Conservation (phyloP, 2,113 vertebrate species). For the Trematomus loennbergii region DNA sequence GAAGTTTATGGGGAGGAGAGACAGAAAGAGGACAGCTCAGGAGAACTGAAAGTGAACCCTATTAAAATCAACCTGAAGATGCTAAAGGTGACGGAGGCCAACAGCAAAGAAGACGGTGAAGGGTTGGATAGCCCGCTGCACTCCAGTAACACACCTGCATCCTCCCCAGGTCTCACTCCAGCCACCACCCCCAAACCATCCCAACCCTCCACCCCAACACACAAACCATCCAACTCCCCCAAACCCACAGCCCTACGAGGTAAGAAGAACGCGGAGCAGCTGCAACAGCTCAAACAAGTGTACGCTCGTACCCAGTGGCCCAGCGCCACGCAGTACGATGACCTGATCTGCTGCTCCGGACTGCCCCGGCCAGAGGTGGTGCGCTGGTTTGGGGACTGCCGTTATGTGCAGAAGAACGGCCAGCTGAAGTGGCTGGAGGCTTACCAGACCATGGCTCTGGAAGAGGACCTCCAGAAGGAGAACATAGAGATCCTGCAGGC, state of each 20-base stretch:
- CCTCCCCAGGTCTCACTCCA: conserved; percentile 38
- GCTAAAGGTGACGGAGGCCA: conserved; percentile 93
- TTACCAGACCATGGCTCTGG: conserved; percentile 87
- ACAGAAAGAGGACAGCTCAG: conserved; percentile 82
- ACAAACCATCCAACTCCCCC: conserved; percentile 60
- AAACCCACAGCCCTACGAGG: conserved; percentile 77
- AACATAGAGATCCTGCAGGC: conserved; percentile 84
- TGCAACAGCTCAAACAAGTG: conserved; percentile 92
- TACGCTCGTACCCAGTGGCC: conserved; percentile 97
- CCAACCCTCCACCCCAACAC: conserved; percentile 40
- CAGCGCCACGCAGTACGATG: conserved; percentile 91
- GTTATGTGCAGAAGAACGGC: conserved; percentile 95
- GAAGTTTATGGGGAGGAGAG: conserved; percentile 77
- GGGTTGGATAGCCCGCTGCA: conserved; percentile 64
- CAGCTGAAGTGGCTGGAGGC: conserved; percentile 96
- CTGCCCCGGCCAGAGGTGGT: conserved; percentile 93
- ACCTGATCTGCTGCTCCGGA: conserved; percentile 88
- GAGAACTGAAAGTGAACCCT: conserved; percentile 93
- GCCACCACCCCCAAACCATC: conserved; percentile 47
- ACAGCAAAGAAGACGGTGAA: conserved; percentile 81
- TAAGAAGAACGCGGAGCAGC: conserved; percentile 94
- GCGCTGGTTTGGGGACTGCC: conserved; percentile 96
- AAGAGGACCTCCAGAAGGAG: conserved; percentile 79
- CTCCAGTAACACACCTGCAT: conserved; percentile 26
- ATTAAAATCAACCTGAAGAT: conserved; percentile 99